Conservation (phyloP, 2,113 vertebrate species). For the Bubo bubo region DNA sequence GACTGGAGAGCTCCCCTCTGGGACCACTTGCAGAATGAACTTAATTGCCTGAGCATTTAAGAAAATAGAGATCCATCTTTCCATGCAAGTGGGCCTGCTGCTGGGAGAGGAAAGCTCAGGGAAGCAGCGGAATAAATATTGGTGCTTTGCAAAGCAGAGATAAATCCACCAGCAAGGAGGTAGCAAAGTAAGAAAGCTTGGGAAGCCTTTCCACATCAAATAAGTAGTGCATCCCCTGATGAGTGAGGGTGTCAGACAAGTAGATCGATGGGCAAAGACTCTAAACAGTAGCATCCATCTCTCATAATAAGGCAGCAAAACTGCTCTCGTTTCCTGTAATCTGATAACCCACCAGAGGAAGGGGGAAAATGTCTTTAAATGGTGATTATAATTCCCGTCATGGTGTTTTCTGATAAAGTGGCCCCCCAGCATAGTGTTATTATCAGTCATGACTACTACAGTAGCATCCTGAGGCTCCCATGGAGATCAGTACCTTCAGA, state of each 20-base stretch:
- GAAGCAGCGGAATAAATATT: background rate
- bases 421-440: background rate
- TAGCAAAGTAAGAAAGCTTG: background rate
- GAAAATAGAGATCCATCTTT: slow-evolving; percentile 41
- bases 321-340: slow-evolving; percentile 23
- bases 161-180: background rate
- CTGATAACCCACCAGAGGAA: slow-evolving; percentile 29
- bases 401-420: slow-evolving; percentile 7
- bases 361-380: slow-evolving; percentile 11
- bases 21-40: background rate
- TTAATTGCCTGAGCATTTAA: slow-evolving; percentile 1
- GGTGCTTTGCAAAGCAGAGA: background rate
- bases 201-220: background rate
- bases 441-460: background rate
- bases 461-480: background rate
- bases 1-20: background rate
- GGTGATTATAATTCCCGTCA: background rate
- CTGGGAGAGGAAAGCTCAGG: background rate
- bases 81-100: background rate
- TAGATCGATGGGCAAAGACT: background rate
- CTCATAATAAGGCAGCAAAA: slow-evolving; percentile 24
- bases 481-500: background rate
- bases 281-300: slow-evolving; percentile 48
- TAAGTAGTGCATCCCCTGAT: background rate
- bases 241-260: background rate